Base-by-base conservation (phyloP, 2,113 vertebrate genomes). In the Nicator chloris region DNA sequence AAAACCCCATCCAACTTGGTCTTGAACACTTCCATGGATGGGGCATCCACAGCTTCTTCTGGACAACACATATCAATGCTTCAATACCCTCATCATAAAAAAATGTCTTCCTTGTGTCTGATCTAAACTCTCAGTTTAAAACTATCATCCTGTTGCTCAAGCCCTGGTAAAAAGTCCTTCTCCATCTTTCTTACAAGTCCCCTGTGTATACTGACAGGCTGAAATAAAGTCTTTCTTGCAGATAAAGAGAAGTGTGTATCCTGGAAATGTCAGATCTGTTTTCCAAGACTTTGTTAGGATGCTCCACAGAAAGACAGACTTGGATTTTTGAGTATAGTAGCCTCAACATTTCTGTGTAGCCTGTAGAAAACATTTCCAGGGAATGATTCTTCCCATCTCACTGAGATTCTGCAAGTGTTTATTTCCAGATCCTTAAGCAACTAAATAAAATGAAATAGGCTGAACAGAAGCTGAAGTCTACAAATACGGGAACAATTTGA, bases 41-140 rank as follows among this genome's bases (percentile, higher is more conserved):
- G 26, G 40, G 28, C 35, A 37, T 23, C 30, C 33, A 40, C 47
- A 80, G 0, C 8, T 35, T 80, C 63, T 28, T 28, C n/a, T 39
- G 37, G 66, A 40, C 5, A 90, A 11, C 0, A 0, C 44, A 27
- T 44, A 2, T 10, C 26, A 49, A 33, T 68, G 22, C 4, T 39
- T 88, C 70, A 44, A 13, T 21, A 35, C 31, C 11, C 17, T 81
- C 27, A 60, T 5, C 1, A 2, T 27, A 54, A 90, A 64, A 64
- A 6, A 50, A 24, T 23, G 7, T 59, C 49, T 81, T 92, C 28
- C 20, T 45, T 39, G 39, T 45, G 8, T 72, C 47, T 26, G 19
- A 27, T 59, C 8, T 63, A 81, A 87, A 64, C 27, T 20, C 42
- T 60, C 9, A 24, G 17, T 72, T 77, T 81, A 45, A 88, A 84